Base-by-base conservation (phyloP, 2,113 vertebrate genomes). In the Anseranas semipalmata region DNA sequence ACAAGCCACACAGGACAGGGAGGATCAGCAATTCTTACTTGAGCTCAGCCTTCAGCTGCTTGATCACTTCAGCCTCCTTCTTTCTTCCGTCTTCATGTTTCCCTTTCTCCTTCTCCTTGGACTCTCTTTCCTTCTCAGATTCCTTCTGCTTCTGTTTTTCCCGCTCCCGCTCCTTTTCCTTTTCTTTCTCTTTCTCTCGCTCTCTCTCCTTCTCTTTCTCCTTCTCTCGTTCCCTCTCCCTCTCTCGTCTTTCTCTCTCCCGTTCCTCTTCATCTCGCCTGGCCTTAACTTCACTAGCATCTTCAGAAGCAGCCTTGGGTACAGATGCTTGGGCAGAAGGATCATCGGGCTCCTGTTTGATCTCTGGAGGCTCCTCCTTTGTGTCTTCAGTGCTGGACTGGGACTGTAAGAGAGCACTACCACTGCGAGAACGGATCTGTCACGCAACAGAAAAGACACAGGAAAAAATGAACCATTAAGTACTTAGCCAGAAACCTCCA, bases 21-120 rank as follows among this genome's bases (percentile, higher is more conserved):
- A 85, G 4, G 18, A 22, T 67, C 14, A 58, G 30, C 13, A 50
- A 24, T 24, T 89, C 99, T 97, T 98, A 99, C 99, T 99, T 99
- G n/a, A 99, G 99, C 78, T 99, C 99, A 52, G 98, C 97, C 91
- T 99, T 99, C 95, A 99, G 91, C 28, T 99, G 99, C 95, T 99
- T 99, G 94, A 99, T 98, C 68, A 98, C 97, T 93, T 99, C 99
- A 41, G 98, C 98, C 43, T 98, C 98, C 85, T 99, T 98, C 83
- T 99, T 99, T 92, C 98, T 98, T 39, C 98, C 98, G 85, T 98
- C 98, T 58, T 98, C 98, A 48, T 98, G 97, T 45, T 98, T 98
- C 70, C 98, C 98, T 74, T 98, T 99, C 73, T 99, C 98, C 90
- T 99, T 99, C 70, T 99, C 99, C 91, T 99, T 98, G 55, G 96